A percentile compares a stretch with the other conserved stretches of the same genome.
phyloP scores from a whole-genome alignment of 1,140 invertebrate species.

The Aleiodes sp. region DNA sequence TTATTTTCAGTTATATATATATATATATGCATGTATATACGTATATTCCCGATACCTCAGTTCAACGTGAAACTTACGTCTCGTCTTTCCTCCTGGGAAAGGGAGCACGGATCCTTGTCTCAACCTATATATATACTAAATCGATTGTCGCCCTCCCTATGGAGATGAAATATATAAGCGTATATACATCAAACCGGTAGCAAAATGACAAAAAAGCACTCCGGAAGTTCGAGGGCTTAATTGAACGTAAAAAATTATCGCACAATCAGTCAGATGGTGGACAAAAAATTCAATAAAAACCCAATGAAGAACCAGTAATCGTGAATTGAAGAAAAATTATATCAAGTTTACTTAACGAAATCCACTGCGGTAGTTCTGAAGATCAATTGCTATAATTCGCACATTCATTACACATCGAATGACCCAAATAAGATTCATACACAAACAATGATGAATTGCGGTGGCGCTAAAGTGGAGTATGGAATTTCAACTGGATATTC shows the following conservation, averaged over 20 bases:
- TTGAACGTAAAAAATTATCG: not conserved
- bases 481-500: no score
- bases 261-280: not conserved
- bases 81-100: conserved; percentile 10
- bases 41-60: not conserved
- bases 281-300: not conserved
- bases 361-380: no score
- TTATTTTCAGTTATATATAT: not conserved
- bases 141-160: conserved; percentile 6
- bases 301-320: no score
- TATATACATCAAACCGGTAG: not conserved
- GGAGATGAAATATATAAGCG: not conserved
- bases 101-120: not conserved
- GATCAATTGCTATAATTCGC: no score
- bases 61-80: not conserved
- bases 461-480: no score
- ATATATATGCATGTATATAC: not conserved
- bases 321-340: no score
- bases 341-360: no score
- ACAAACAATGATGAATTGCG: no score
- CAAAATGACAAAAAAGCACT: not conserved
- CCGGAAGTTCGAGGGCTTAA: not conserved
- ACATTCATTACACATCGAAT: no score
- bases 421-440: no score
- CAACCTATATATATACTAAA: not conserved